Base-by-base conservation (phyloP, 2,888 invertebrate species). In the Hololepta plana region DNA sequence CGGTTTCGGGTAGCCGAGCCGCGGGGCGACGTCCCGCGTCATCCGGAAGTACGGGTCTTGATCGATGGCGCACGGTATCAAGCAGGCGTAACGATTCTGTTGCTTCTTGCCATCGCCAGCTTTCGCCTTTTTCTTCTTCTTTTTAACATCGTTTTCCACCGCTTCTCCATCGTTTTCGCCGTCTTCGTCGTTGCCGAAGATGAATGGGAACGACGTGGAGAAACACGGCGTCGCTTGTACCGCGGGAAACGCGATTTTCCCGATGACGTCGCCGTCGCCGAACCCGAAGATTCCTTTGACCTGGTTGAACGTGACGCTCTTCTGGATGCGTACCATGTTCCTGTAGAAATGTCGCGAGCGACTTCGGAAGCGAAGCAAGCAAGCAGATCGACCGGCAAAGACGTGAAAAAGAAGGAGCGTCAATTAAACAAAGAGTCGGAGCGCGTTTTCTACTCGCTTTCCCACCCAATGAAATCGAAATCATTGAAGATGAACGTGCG, bases 41-140 rank as follows among this genome's bases (percentile, higher is more conserved):
- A 99, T 93, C 15, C 98, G 70, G 58, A 99, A 99, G 57, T 96
- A 99, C 0, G 98, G 98, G 60, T 99, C 98, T 66, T 98, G 98
- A 62, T 99, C 98, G 38, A 98, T 98, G 5, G 93, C 98, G 57
- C 98, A 98, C 0, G 98, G 98, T 35, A 98, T 91, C 3, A 91
- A 62, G 44, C 80, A 80, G 3, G 71, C 74, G 23, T 90, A 68
- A n/a, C n/a, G n/a, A n/a, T n/a, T n/a, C n/a, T n/a, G n/a, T n/a
- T n/a, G n/a, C 42, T 76, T 74, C 44, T 72, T 70, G 11, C 24
- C 29, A 9, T 27, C 27, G n/a, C n/a, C n/a, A n/a, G n/a, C n/a
- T n/a, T n/a, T n/a, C n/a, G n/a, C n/a, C n/a, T n/a, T n/a, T n/a
- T n/a, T n/a, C n/a, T n/a, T n/a, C n/a, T n/a, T n/a, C n/a, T n/a